Percentiles rank a stretch among this genome's conserved stretches.
Conservation (phyloP, 2,113 vertebrate species). For the Terrapene triunguis region DNA sequence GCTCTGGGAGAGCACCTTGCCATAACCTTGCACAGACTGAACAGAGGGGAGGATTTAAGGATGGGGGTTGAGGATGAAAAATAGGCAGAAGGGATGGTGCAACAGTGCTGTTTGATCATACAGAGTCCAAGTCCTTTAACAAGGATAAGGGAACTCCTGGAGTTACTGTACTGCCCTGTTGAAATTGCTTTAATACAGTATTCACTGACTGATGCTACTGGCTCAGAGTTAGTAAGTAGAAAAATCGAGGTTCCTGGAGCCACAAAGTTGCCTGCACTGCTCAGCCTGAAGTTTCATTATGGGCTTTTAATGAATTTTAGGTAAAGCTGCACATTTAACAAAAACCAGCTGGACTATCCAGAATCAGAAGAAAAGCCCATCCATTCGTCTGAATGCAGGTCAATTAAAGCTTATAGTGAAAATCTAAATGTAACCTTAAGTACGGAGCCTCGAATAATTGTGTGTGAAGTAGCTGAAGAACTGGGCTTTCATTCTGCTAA, state of each 20-base stretch:
- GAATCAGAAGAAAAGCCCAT: background rate
- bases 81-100: background rate
- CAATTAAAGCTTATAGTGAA: background rate
- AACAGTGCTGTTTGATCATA: background rate
- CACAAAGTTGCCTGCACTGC: background rate
- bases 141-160: background rate
- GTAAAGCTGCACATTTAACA: no score
- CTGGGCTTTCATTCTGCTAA: background rate
- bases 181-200: background rate
- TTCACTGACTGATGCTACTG: background rate
- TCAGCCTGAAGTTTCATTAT: no score
- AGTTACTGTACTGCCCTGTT: background rate
- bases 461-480: background rate
- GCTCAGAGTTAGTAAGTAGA: background rate
- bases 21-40: background rate
- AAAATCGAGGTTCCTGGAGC: background rate
- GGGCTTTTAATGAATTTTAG: no score
- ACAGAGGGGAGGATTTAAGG: background rate
- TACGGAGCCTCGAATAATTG: background rate
- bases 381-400: background rate
- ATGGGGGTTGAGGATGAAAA: background rate
- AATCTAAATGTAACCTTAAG: background rate
- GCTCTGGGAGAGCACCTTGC: no score
- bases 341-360: no score
- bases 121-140: background rate